Conservation (phyloP, 2,888 invertebrate genomes). For the Campopleginae sp. region DNA sequence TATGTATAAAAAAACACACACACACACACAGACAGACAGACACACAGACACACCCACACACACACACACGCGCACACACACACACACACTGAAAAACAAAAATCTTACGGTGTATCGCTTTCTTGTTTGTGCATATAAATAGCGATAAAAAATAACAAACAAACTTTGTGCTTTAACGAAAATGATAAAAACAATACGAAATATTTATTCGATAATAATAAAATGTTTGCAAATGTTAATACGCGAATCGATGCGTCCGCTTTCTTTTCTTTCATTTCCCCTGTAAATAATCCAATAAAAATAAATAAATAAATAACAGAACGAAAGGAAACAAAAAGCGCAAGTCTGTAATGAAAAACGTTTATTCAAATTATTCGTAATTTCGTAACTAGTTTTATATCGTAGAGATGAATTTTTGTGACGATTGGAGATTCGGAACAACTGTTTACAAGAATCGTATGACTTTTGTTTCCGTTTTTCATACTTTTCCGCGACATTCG, state of each 20-base stretch:
- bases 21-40: no score
- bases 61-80: constrained; percentile 35
- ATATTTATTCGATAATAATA: constrained; percentile 73
- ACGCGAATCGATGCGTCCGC: constrained; percentile 39
- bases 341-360: constrained; percentile 42
- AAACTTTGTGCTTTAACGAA: constrained; percentile 79
- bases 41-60: constrained; percentile 39
- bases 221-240: constrained; percentile 77
- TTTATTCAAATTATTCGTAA: constrained; percentile 50
- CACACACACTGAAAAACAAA: constrained; percentile 47
- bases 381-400: constrained; percentile 38
- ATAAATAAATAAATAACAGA: neutral
- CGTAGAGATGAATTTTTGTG: constrained; percentile 35
- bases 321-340: constrained; percentile 42
- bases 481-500: neutral
- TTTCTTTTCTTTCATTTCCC: constrained; percentile 26
- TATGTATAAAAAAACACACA: constrained; percentile 65
- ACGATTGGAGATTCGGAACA: constrained; percentile 18
- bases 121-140: constrained; percentile 74
- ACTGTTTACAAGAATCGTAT: constrained; percentile 23
- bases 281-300: constrained; percentile 16
- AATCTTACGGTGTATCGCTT: constrained; percentile 71
- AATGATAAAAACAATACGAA: constrained; percentile 28
- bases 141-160: constrained; percentile 52
- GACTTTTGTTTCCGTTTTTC: neutral